Percentiles rank a stretch among this genome's conserved stretches.
Evolutionary conservation across 1,140 invertebrate species (phyloP).

Genomic region (Cydia pomonella): DNA sequence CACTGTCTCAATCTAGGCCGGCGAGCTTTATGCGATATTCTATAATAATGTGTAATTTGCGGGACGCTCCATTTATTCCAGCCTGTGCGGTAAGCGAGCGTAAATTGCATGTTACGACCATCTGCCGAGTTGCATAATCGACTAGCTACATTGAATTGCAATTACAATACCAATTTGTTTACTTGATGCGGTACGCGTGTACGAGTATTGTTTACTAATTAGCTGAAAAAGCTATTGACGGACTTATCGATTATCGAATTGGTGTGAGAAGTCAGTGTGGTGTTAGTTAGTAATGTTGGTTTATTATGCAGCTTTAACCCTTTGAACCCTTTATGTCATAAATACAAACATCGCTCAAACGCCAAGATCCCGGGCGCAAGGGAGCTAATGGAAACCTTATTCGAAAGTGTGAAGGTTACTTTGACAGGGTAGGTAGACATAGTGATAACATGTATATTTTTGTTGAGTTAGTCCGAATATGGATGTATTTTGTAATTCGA

Average conservation of each 20-base stretch:
- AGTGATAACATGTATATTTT: too few relatives aligned
- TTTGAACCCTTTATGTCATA: too few relatives aligned
- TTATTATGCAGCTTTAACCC: too few relatives aligned
- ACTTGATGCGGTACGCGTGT: conserved; percentile 26
- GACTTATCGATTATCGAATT: background rate
- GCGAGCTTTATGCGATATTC: conserved; percentile 27
- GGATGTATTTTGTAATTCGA: too few relatives aligned
- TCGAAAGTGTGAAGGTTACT: too few relatives aligned
- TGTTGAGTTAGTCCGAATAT: too few relatives aligned
- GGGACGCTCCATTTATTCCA: conserved; percentile 53
- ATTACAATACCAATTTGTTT: conserved; percentile 35
- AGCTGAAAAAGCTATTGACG: background rate
- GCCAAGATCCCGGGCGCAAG: too few relatives aligned
- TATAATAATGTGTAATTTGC: conserved; percentile 39
- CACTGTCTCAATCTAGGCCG: background rate
- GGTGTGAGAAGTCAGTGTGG: background rate
- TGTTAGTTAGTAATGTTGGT: too few relatives aligned
- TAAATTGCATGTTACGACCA: conserved; percentile 56
- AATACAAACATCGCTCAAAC: too few relatives aligned
- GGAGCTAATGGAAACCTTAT: too few relatives aligned
- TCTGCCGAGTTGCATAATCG: conserved; percentile 48
- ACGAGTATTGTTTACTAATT: conserved; percentile 17
- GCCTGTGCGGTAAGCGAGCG: conserved; percentile 49
- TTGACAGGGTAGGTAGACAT: too few relatives aligned
- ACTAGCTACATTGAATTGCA: conserved; percentile 33